Percentiles rank a stretch among this genome's conserved stretches.
phyloP scores from a whole-genome alignment of 2,113 vertebrate genomes.

The Dicrurus megarhynchus region DNA sequence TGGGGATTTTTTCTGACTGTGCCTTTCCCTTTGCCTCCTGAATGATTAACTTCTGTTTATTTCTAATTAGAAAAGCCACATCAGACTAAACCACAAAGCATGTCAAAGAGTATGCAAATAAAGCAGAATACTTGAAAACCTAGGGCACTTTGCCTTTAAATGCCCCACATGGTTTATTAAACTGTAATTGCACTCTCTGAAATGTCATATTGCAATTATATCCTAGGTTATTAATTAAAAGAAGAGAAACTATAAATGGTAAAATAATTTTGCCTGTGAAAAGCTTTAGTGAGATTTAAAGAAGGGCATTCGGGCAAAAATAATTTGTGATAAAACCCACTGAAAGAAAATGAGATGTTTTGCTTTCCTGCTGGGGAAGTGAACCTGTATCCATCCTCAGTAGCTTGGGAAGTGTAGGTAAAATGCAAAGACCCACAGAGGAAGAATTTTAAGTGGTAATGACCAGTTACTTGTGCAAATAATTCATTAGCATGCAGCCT shows the following conservation, averaged over 20 bases:
- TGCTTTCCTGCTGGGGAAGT: not conserved
- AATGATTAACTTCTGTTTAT: conserved; percentile 48
- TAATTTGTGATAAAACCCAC: conserved; percentile 14
- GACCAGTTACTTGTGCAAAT: not conserved
- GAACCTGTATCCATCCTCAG: not conserved
- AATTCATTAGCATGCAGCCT: not conserved
- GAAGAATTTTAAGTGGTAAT: not conserved
- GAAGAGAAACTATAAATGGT: not conserved
- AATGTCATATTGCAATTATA: conserved; percentile 25
- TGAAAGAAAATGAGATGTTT: conserved; percentile 27
- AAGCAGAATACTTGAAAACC: not conserved
- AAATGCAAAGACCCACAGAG: not conserved
- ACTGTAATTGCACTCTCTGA: conserved; percentile 25
- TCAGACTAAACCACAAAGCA: conserved; percentile 43
- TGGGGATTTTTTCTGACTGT: not conserved
- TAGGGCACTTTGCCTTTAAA: conserved; percentile 20
- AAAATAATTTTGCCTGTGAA: conserved; percentile 32
- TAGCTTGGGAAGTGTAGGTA: not conserved
- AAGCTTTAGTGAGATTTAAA: conserved; percentile 3
- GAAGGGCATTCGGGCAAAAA: conserved; percentile 11
- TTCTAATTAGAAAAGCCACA: conserved; percentile 40
- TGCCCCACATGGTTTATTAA: conserved; percentile 3
- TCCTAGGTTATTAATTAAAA: conserved; percentile 45
- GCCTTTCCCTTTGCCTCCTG: not conserved
- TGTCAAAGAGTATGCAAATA: conserved; percentile 39